Evolutionary conservation across 2,113 vertebrate genomes (phyloP), one percentile per base, ranked within the genome.

Genomic region (Egretta garzetta): DNA sequence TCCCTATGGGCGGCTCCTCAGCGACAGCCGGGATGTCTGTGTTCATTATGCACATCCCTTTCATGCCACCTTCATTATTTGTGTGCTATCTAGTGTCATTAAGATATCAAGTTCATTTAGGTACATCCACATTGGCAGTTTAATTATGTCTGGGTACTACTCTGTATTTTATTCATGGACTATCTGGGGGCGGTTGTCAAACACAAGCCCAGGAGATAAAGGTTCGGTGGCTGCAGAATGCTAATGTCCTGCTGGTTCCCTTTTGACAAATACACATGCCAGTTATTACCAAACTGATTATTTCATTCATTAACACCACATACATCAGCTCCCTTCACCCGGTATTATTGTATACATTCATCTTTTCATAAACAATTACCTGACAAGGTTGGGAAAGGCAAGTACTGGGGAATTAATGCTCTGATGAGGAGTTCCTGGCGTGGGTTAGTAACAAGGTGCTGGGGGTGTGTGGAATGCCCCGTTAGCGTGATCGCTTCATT

Each of bases 51-150:
- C 97, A 43, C 93, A 49, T 88, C 96, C 76, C 72, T 95, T 91
- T 93, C 89, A 63, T 20, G 8, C 58, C 7, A 73, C 96, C 96
- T 88, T 97, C 98, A 93, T 98, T 97, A 96, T 92, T 96, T 27
- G 45, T 73, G 1, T 64, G 84, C 96, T 98, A 96, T 97, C 98
- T 95, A 37, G 94, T 94, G 96, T 97, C 98, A 98, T 98, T 98
- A 98, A 98, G 98, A 98, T 96, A 98, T 98, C 98, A 95, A 92
- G 96, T 97, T 98, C 98, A 97, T 98, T 98, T 98, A 97, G 96
- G 97, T 97, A 93, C 97, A 98, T 98, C 97, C 96, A 91, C 97
- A 90, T 89, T 98, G 98, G 98, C 97, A 98, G 97, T 98, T 98
- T 98, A 98, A 98, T 98, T 98, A 98, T 97, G 98, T 98, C 97